Evolutionary conservation across 2,113 vertebrate species (phyloP), one percentile per base, ranked within the genome.

Genomic region (Strix aluco): DNA sequence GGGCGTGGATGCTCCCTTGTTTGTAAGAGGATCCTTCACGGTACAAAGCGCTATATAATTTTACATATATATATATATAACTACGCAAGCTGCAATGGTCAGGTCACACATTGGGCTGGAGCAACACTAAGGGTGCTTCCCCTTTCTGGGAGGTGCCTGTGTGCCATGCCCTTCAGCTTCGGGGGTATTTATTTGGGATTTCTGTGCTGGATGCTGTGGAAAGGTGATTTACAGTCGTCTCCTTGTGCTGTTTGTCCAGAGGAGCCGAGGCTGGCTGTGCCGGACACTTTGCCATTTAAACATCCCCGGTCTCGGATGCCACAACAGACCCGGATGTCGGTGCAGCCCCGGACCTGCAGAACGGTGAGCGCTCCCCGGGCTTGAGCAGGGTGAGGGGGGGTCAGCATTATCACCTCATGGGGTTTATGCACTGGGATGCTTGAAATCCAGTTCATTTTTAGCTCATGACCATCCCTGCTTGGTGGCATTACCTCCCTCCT

Each of bases 361-460:
- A 88, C 54, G 47, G 96, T 97, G 88, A 95, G 96, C 9, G 2
- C 18, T 72, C 38, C 78, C 54, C 0, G 5, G 55, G 52, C 49
- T 36, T 0, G 5, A 5, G 21, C 0, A 1, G 75, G 36, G 12
- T 0, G 13, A 17, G 19, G 51, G 1, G 10, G 13, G 5, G 16
- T 21, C 42, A 46, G 40, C 66, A 27, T 12, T 54, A 57, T 32
- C 52, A 5, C 51, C 57, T 8, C 13, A 0, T 25, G 58, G n/a
- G 57, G 3, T 73, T 42, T 80, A 47, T 34, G 40, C 17, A 2
- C 42, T 36, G 59, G 27, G 13, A 38, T 0, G 0, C 63, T 40
- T 27, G 44, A 74, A 90, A 71, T 7, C 40, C 66, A 38, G 44
- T 62, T 94, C 52, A 0, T 42, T 63, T 90, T 21, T 11, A 65